These are phyloP conservation scores for Eremobia ochroleuca DNA, from an alignment of 2,888 invertebrate species.

Conservation along the genomic window DNA sequence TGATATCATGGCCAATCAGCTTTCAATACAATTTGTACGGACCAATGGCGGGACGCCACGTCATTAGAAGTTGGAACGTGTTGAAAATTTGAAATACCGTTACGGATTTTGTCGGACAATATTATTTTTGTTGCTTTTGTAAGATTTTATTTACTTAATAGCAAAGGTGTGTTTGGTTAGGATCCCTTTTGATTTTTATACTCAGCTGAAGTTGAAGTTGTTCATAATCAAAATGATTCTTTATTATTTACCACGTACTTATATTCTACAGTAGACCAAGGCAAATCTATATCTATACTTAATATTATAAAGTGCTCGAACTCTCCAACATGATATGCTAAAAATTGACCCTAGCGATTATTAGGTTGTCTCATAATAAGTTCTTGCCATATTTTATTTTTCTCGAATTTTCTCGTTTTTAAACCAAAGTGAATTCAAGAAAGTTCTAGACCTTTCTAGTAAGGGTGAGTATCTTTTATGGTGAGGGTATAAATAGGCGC, in stretches of 20 bases:
- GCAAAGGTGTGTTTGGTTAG: not conserved
- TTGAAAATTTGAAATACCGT: slow-evolving; percentile 25
- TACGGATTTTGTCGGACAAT: slow-evolving; percentile 18
- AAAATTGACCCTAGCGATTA: no score
- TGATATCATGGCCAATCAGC: slow-evolving; percentile 66
- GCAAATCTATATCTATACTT: not conserved
- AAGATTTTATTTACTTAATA: slow-evolving; percentile 2
- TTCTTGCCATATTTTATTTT: no score
- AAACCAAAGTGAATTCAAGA: no score
- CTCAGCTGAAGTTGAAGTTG: not conserved
- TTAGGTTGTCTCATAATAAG: no score
- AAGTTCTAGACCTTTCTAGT: no score
- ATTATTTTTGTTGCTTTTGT: not conserved
- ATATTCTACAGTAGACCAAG: not conserved
- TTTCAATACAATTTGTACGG: slow-evolving; percentile 57
- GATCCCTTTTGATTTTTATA: not conserved
- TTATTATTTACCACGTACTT: not conserved
- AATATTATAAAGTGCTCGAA: no score
- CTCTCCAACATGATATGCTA: no score
- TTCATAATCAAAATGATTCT: not conserved
- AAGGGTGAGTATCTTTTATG: no score
- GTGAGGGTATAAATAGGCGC: no score
- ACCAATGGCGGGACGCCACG: slow-evolving; percentile 42
- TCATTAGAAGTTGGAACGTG: slow-evolving; percentile 24
- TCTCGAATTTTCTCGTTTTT: no score